These are phyloP conservation scores for Callionymus lyra DNA, from an alignment of 2,113 vertebrate genomes.

Conservation along the genomic window DNA sequence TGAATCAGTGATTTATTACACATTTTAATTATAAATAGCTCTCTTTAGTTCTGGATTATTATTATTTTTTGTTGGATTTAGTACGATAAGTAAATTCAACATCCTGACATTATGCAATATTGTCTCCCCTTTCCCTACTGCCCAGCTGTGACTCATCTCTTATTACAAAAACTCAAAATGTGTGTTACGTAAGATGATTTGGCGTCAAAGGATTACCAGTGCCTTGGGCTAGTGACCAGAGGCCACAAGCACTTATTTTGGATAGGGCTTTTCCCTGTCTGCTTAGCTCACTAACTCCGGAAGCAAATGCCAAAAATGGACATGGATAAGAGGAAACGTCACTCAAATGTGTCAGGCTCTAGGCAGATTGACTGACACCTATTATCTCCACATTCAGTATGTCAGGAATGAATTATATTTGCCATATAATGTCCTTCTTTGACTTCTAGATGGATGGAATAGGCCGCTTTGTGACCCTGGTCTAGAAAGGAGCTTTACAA, in stretches of 20 bases:
- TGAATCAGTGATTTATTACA: too few species aligned
- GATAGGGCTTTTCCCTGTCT: constrained; percentile 30
- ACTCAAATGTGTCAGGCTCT: too few species aligned
- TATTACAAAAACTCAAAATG: constrained; percentile 34
- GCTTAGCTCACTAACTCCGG: constrained; percentile 15
- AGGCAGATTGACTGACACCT: neutral
- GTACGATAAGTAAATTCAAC: too few species aligned
- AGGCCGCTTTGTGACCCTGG: too few species aligned
- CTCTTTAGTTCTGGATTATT: too few species aligned
- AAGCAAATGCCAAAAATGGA: constrained; percentile 14
- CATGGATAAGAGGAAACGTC: constrained; percentile 1
- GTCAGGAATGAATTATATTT: neutral
- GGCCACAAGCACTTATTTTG: constrained; percentile 14
- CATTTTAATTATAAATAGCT: too few species aligned
- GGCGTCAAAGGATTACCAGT: constrained; percentile 32
- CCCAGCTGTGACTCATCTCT: constrained; percentile 24
- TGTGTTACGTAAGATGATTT: constrained; percentile 51
- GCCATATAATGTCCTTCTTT: too few species aligned
- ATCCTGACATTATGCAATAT: constrained; percentile 30
- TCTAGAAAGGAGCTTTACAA: too few species aligned
- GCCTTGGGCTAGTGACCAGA: constrained; percentile 24
- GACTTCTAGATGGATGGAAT: too few species aligned
- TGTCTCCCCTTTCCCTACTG: constrained; percentile 15
- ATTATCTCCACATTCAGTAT: neutral
- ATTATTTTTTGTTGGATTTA: too few species aligned